Percentiles rank a stretch among this genome's conserved stretches.
These are phyloP conservation scores for Anadara kagoshimensis DNA, from an alignment of 1,140 invertebrate genomes.

Conservation along the genomic window DNA sequence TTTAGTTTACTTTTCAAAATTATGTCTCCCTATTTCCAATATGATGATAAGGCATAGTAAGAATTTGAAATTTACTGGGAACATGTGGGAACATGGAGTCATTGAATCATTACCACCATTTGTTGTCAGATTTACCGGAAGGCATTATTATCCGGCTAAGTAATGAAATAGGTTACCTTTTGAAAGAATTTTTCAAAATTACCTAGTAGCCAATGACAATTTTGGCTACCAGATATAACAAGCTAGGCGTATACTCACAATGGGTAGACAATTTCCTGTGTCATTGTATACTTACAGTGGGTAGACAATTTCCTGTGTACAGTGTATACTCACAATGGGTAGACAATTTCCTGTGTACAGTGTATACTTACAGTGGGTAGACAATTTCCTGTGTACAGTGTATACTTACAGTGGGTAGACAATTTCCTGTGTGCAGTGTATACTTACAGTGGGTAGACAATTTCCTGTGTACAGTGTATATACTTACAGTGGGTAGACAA, in stretches of 20 bases:
- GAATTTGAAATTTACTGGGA: too few species aligned
- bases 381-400: constrained; percentile 48
- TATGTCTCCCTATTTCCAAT: neutral
- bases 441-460: constrained; percentile 69
- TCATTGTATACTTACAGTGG: constrained; percentile 83
- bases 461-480: constrained; percentile 3
- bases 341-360: constrained; percentile 72
- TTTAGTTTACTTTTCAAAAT: neutral
- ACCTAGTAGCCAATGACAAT: too few species aligned
- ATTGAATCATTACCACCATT: too few species aligned
- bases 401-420: constrained; percentile 93
- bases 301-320: too few species aligned
- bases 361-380: constrained; percentile 33
- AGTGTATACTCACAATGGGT: neutral
- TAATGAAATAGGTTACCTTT: too few species aligned
- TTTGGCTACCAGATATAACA: too few species aligned
- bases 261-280: constrained; percentile 94
- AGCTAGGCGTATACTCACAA: too few species aligned
- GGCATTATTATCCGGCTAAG: too few species aligned
- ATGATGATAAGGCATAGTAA: too few species aligned
- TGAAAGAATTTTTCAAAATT: too few species aligned
- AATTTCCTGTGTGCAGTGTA: constrained; percentile 96
- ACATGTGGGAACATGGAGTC: too few species aligned
- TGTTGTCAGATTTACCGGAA: too few species aligned
- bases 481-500: constrained; percentile 95